Evolutionary conservation across 2,888 invertebrate genomes (phyloP), one percentile per base, ranked within the genome.

Genomic region (Rhodophaea formosa): DNA sequence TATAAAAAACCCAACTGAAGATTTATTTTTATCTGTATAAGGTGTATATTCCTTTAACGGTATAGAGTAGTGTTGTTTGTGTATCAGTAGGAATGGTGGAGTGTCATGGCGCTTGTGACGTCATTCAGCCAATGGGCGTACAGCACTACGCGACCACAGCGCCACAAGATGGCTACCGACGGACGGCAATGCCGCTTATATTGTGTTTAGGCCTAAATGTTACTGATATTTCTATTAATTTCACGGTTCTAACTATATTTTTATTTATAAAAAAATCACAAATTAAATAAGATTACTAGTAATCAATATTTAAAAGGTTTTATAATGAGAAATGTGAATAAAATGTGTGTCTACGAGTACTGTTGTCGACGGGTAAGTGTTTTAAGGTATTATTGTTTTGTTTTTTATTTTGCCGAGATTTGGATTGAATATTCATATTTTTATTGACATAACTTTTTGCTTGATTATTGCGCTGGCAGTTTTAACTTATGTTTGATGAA

Each of bases 91-190:
- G 81, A 85, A 87, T 88, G 88, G 88, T 79, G 79, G 84, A 82
- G 82, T 81, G 88, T 86, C 86, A 89, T 88, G 88, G 87, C 86
- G 87, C 76, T 80, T 70, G 81, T 88, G 90, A 90, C 89, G 90
- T 89, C 89, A 90, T 79, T 86, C 86, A 74, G 71, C 90, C 90
- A 90, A 90, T 90, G 84, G 86, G 87, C 85, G 81, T 73, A 69
- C 66, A 71, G 78, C 66, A 75, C 78, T 71, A 71, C 75, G 84
- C 88, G 89, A 89, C 80, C 74, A 79, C 79, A 88, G 89, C 90
- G 90, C 88, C 89, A 87, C 90, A 89, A 91, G 75, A 91, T 90
- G 91, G 90, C 91, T 77, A 87, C 88, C 88, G 86, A 70, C 86
- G 84, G 84, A 68, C 75, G 68, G 62, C 75, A 75, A 82, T 86